Evolutionary conservation across 35 echinoderm and acorn worm genomes (phyloP).

Genomic region (Anneissia japonica): DNA sequence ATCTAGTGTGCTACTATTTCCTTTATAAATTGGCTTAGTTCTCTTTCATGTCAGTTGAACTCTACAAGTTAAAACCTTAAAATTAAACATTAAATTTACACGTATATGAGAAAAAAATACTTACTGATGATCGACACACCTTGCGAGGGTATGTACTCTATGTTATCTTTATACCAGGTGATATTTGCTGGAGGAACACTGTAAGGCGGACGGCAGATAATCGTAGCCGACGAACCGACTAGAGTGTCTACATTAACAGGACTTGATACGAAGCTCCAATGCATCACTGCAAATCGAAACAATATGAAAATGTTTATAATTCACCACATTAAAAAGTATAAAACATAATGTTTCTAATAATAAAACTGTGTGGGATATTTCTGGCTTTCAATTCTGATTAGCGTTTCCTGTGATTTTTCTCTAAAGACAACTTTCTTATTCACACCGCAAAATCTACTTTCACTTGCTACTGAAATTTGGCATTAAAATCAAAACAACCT

Average conservation of each 20-base stretch:
- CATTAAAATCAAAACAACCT: neutral
- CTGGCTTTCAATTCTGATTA: neutral
- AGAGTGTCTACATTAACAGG: conserved; percentile 49
- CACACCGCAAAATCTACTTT: neutral
- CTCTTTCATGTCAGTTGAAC: too few relatives aligned
- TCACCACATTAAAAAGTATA: neutral
- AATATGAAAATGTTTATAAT: neutral
- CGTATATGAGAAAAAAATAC: neutral
- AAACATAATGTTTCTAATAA: neutral
- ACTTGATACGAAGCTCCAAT: conserved; percentile 55
- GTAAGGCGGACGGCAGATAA: conserved; percentile 66
- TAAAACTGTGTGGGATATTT: too few relatives aligned
- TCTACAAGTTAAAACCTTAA: too few relatives aligned
- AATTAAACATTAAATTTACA: too few relatives aligned
- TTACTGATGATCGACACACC: conserved; percentile 59
- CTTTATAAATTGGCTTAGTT: too few relatives aligned
- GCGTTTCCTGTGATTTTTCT: neutral
- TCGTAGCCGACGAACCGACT: conserved; percentile 38
- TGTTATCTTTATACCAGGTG: conserved; percentile 86
- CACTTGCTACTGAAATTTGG: too few relatives aligned
- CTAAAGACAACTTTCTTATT: neutral
- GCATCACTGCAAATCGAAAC: conserved; percentile 49
- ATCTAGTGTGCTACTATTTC: too few relatives aligned
- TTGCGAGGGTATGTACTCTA: conserved; percentile 24
- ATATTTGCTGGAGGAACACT: conserved; percentile 74